These are phyloP conservation scores for Uropetala carovei DNA, from an alignment of 2,888 invertebrate species.

Conservation along the genomic window DNA sequence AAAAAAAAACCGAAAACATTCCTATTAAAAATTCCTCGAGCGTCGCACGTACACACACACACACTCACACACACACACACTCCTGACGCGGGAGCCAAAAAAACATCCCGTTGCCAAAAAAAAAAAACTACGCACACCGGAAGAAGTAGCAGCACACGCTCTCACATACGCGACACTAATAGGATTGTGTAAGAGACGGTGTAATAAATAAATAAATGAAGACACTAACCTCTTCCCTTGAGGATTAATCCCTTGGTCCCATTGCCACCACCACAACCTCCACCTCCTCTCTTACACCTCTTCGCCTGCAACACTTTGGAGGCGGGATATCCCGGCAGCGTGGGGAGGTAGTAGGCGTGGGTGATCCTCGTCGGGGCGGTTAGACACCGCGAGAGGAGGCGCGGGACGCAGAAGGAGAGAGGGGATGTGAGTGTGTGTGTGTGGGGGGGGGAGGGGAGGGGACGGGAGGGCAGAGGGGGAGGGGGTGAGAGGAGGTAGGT, in stretches of 20 bases:
- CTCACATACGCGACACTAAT: not conserved
- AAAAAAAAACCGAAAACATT: too few species aligned
- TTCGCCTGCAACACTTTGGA: too few species aligned
- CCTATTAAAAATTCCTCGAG: too few species aligned
- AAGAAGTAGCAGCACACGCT: not conserved
- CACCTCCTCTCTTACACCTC: not conserved
- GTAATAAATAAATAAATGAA: not conserved
- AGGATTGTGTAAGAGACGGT: not conserved
- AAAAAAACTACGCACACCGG: not conserved
- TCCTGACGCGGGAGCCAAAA: not conserved
- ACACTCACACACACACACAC: too few species aligned
- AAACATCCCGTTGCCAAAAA: not conserved
- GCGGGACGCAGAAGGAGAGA: not conserved
- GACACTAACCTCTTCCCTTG: not conserved
- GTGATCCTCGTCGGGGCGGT: not conserved
- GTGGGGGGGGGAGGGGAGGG: not conserved
- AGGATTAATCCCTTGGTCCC: slow-evolving; percentile 26
- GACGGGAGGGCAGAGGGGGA: not conserved
- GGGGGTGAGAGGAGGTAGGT: too few species aligned
- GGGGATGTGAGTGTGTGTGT: too few species aligned
- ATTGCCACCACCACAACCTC: not conserved
- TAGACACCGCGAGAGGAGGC: not conserved
- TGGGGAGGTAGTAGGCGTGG: not conserved
- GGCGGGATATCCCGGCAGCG: not conserved
- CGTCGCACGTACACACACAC: too few species aligned